Evolutionary conservation across 2,888 invertebrate species (phyloP).

Genomic region (Parapristionchus giblindavisi): DNA sequence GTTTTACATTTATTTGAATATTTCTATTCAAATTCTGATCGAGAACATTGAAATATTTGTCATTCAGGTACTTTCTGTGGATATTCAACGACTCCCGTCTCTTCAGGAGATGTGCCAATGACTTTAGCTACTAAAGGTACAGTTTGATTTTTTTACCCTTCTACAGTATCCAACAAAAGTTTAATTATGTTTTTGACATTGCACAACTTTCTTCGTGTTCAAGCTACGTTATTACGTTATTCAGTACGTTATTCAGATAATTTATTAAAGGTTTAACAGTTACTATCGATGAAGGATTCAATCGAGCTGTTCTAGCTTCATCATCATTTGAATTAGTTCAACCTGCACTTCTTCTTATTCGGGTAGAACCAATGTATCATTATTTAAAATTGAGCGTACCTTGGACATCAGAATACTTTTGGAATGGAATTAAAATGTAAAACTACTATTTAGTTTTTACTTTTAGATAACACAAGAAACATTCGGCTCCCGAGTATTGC

Average conservation of each 20-base stretch:
- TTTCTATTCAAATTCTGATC: too few species aligned
- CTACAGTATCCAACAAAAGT: too few species aligned
- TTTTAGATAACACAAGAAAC: slow-evolving; percentile 46
- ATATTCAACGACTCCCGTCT: slow-evolving; percentile 5
- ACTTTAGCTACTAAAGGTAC: slow-evolving; percentile 1
- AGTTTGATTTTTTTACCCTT: background rate
- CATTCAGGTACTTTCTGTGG: slow-evolving; percentile 27
- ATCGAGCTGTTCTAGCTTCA: slow-evolving; percentile 30
- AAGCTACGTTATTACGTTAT: background rate
- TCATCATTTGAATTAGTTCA: slow-evolving; percentile 31
- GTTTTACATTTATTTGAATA: too few species aligned
- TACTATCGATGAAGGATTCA: slow-evolving; percentile 13
- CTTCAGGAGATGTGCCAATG: slow-evolving; percentile 9
- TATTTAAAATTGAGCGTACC: background rate
- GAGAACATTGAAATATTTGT: too few species aligned
- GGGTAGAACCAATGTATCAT: background rate
- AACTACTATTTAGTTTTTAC: background rate
- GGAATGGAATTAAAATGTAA: slow-evolving; percentile 27
- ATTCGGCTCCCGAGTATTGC: slow-evolving; percentile 52
- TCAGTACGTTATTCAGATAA: background rate
- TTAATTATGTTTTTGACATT: too few species aligned
- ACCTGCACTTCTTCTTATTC: slow-evolving; percentile 28
- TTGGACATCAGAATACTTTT: too few species aligned
- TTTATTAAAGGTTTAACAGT: slow-evolving; percentile 11
- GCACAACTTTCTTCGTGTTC: background rate